Percentiles rank a stretch among this genome's conserved stretches.
phyloP scores from a whole-genome alignment of 2,797 vertebrate species.

The Tauraco hartlaubi region DNA sequence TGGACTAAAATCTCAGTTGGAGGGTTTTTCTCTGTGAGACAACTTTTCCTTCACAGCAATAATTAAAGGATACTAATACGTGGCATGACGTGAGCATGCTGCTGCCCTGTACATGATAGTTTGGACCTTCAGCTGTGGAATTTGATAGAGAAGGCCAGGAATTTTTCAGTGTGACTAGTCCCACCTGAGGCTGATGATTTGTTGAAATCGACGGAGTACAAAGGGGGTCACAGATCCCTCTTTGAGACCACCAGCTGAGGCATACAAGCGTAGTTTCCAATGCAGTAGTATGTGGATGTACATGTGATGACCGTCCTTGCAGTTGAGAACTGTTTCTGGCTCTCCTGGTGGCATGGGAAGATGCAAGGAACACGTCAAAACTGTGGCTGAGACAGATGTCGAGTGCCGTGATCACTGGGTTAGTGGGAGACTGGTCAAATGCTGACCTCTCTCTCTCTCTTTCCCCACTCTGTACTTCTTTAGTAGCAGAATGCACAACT shows the following conservation, averaged over 20 bases:
- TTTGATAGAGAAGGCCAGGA: background rate
- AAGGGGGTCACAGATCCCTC: background rate
- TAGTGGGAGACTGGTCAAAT: background rate
- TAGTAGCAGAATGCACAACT: background rate
- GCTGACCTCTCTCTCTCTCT: background rate
- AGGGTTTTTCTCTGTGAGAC: background rate
- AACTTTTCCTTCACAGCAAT: background rate
- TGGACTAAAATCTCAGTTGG: background rate
- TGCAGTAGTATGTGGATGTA: background rate
- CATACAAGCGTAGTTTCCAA: no score
- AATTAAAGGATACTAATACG: background rate
- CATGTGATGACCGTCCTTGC: background rate
- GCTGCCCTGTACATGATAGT: background rate
- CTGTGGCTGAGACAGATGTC: background rate
- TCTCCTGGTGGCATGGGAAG: background rate
- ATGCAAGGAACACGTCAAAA: background rate
- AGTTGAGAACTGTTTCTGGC: background rate
- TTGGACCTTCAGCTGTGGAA: background rate
- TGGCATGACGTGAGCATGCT: background rate
- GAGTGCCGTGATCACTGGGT: background rate
- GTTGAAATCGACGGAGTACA: background rate
- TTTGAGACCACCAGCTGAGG: background rate
- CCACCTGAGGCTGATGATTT: background rate
- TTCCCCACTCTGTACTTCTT: background rate
- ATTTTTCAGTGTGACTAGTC: background rate